A percentile compares a stretch with the other conserved stretches of the same genome.
phyloP scores from a whole-genome alignment of 1,140 invertebrate species.

The Drosophila simulans region DNA sequence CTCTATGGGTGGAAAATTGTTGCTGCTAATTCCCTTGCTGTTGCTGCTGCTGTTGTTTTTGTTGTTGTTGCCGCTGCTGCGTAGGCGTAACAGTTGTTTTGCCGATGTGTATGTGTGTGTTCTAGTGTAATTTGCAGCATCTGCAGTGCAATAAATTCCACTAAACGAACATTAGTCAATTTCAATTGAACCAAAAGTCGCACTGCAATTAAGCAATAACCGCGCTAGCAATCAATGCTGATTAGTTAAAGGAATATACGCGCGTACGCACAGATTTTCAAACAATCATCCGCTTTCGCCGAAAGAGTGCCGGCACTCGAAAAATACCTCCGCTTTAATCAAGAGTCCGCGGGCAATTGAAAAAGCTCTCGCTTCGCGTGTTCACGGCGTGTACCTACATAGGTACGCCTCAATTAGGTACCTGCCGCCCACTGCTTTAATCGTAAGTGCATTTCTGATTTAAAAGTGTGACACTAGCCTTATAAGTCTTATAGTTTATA shows the following conservation, averaged over 20 bases:
- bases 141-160: constrained; percentile 3
- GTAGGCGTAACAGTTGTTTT: constrained; percentile 50
- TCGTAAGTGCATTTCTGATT: too few relatives aligned
- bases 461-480: too few relatives aligned
- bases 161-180: constrained; percentile 3
- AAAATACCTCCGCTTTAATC: constrained; percentile 34
- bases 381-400: constrained; percentile 7
- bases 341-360: constrained; percentile 42
- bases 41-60: constrained; percentile 1
- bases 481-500: too few relatives aligned
- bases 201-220: not conserved
- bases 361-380: constrained; percentile 34
- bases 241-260: not conserved
- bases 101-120: constrained; percentile 6
- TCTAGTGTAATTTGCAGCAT: constrained; percentile 29
- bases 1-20: constrained; percentile 26
- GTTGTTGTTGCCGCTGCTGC: constrained; percentile 16
- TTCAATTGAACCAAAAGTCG: not conserved
- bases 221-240: not conserved
- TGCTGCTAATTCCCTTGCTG: constrained; percentile 17
- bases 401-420: not conserved
- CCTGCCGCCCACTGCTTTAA: too few relatives aligned
- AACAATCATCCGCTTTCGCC: not conserved
- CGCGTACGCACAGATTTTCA: constrained; percentile 7
- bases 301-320: constrained; percentile 24